phyloP scores from a whole-genome alignment of 2,797 vertebrate species.

The Synaphobranchus kaupii region DNA sequence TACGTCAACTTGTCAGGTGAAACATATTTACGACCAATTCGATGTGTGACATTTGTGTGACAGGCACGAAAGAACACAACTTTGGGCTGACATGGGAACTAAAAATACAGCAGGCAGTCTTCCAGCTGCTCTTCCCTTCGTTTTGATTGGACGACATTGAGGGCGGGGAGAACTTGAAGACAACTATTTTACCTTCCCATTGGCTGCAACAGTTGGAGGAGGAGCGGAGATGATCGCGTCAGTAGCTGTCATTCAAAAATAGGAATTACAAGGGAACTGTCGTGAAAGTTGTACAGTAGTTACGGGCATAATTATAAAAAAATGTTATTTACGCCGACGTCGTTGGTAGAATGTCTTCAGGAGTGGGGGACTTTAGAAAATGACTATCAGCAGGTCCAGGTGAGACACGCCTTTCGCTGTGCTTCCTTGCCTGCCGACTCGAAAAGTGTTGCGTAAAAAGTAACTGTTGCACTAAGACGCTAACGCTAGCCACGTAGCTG shows the following conservation, averaged over 20 bases:
- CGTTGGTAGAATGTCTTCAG: conserved; percentile 76
- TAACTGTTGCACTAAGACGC: neutral
- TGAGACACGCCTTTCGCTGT: conserved; percentile 48
- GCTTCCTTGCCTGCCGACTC: neutral
- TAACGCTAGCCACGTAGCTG: neutral
- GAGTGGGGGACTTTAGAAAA: conserved; percentile 90
- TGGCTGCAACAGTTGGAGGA: neutral
- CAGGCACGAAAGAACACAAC: neutral
- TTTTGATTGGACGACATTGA: conserved; percentile 30
- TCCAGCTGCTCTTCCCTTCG: neutral
- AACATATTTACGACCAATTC: neutral
- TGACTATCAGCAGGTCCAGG: conserved; percentile 87
- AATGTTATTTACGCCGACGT: conserved; percentile 65
- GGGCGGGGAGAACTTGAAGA: conserved; percentile 14
- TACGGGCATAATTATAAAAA: neutral
- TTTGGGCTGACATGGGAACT: neutral
- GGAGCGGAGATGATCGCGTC: conserved; percentile 12
- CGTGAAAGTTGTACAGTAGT: neutral
- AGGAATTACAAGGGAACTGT: neutral
- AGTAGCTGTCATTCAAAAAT: neutral
- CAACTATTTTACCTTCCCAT: neutral
- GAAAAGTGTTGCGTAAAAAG: neutral
- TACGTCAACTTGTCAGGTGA: neutral
- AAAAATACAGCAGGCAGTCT: neutral
- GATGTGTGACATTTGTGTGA: neutral